A percentile compares a stretch with the other conserved stretches of the same genome.
phyloP scores from a whole-genome alignment of 2,888 invertebrate species.

The Seladonia tumulorum region DNA sequence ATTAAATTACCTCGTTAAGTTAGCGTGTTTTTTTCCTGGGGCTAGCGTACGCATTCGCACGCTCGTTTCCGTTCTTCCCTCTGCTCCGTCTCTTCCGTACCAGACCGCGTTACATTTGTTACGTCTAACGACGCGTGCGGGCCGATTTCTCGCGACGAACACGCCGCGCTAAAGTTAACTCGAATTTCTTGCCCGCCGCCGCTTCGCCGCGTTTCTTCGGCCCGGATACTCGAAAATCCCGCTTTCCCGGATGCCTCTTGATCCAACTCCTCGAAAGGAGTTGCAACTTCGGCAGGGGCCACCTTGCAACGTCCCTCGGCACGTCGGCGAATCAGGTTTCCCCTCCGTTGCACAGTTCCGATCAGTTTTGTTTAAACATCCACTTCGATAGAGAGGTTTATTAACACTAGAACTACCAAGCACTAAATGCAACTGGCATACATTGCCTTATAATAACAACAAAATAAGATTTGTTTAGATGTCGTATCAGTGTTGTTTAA shows the following conservation, averaged over 20 bases:
- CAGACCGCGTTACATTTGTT: slow-evolving; percentile 48
- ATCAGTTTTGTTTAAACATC: too few relatives aligned
- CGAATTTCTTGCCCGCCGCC: background rate
- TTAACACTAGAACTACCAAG: too few relatives aligned
- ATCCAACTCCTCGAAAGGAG: background rate
- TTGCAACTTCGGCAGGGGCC: background rate
- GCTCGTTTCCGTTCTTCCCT: slow-evolving; percentile 42
- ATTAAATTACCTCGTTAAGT: slow-evolving; percentile 69
- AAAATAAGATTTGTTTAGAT: too few relatives aligned
- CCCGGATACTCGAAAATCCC: background rate
- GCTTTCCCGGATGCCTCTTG: background rate
- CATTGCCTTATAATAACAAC: too few relatives aligned
- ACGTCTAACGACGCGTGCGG: slow-evolving; percentile 41
- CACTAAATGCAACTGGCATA: too few relatives aligned
- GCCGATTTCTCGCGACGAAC: slow-evolving; percentile 21
- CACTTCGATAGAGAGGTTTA: too few relatives aligned
- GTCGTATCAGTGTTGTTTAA: too few relatives aligned
- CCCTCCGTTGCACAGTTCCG: background rate
- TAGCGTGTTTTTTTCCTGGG: slow-evolving; percentile 51
- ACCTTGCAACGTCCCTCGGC: background rate
- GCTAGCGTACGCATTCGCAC: slow-evolving; percentile 37
- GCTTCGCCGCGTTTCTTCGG: background rate
- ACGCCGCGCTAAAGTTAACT: background rate
- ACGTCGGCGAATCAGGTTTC: background rate
- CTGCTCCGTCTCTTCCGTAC: background rate